Conservation (phyloP, 2,797 vertebrate species). For the Neosalanx taihuensis region DNA sequence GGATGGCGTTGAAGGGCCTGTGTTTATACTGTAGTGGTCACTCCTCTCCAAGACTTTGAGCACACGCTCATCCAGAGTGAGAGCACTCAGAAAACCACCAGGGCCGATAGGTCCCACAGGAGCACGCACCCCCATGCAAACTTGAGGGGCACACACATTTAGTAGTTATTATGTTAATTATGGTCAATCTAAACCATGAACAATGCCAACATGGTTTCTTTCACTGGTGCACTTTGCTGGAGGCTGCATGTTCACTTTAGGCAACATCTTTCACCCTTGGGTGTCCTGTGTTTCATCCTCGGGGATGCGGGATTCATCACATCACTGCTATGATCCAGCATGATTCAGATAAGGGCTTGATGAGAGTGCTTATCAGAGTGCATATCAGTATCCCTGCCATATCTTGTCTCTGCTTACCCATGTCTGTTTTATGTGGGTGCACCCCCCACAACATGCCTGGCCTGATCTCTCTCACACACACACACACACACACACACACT, state of each 20-base stretch:
- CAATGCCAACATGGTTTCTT: not conserved
- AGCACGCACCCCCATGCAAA: not conserved
- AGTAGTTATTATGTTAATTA: not conserved
- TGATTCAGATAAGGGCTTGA: not conserved
- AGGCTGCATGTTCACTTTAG: not conserved
- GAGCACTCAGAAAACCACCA: conserved; percentile 41
- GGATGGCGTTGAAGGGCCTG: conserved; percentile 8
- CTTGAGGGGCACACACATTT: not conserved
- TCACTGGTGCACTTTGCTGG: not conserved
- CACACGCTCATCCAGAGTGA: conserved; percentile 39
- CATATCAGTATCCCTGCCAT: too few relatives aligned
- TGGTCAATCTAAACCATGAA: not conserved
- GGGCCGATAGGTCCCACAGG: not conserved
- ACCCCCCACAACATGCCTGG: conserved; percentile 1
- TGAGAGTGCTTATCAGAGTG: conserved; percentile 12
- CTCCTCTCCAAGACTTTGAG: conserved; percentile 43
- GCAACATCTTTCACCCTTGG: not conserved
- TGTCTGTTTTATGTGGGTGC: not conserved
- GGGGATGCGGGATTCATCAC: not conserved
- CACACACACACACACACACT: conserved; percentile 1
- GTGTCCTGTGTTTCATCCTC: not conserved
- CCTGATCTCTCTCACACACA: not conserved
- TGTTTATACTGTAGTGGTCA: conserved; percentile 33
- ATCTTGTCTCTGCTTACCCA: conserved; percentile 6
- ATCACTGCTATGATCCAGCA: not conserved